These are phyloP conservation scores for Scelioninae gen. 1 DNA, from an alignment of 2,888 invertebrate genomes.

Conservation along the genomic window DNA sequence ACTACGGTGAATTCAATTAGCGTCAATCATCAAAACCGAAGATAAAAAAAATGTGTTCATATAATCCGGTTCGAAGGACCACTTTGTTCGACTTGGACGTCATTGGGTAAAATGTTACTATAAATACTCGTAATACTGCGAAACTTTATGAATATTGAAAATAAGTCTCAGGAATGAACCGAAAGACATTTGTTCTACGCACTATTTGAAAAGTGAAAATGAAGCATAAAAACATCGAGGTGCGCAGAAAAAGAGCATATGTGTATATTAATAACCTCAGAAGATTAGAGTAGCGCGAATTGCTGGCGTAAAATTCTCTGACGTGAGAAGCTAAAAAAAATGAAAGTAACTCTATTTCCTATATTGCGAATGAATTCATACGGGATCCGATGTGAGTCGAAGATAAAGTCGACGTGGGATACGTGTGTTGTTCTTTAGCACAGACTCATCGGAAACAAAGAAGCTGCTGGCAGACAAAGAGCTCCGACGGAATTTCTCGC, in stretches of 20 bases:
- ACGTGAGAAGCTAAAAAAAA: conserved; percentile 45
- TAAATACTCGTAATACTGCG: not conserved
- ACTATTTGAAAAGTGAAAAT: conserved; percentile 13
- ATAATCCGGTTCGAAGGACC: not conserved
- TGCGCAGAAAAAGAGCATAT: not conserved
- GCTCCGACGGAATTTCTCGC: conserved; percentile 68
- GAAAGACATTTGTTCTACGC: not conserved
- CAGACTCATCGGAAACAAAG: conserved; percentile 55
- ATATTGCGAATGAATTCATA: conserved; percentile 39
- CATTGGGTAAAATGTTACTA: not conserved
- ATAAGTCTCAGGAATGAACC: not conserved
- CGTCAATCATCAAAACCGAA: conserved; percentile 2
- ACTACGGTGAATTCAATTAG: conserved; percentile 7
- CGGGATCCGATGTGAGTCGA: conserved; percentile 7
- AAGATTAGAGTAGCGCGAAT: not conserved
- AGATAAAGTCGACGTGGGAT: conserved; percentile 50
- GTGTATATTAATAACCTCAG: conserved; percentile 19
- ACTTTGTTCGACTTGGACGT: not conserved
- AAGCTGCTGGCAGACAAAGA: conserved; percentile 66
- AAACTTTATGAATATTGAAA: not conserved
- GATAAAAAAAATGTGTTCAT: not conserved
- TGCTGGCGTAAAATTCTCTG: not conserved
- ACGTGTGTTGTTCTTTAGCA: conserved; percentile 24
- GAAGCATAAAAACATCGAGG: not conserved
- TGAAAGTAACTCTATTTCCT: conserved; percentile 43